Percentiles rank a stretch among this genome's conserved stretches.
Evolutionary conservation across 2,888 invertebrate species (phyloP).

Genomic region (Smittia sp.): DNA sequence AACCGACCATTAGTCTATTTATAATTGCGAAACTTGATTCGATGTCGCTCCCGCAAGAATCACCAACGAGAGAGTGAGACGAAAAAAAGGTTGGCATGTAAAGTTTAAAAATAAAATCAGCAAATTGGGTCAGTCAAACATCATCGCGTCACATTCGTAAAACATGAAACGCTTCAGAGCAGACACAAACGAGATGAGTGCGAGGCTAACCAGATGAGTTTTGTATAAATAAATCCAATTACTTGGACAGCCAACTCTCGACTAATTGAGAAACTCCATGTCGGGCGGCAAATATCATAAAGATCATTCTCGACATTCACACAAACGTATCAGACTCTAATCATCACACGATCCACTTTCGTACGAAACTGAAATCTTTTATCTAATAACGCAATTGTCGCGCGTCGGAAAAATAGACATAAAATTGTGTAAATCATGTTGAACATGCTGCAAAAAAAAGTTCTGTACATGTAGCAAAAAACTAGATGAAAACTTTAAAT

Average conservation of each 20-base stretch:
- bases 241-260: neutral
- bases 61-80: neutral
- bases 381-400: constrained; percentile 13
- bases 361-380: neutral
- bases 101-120: constrained; percentile 23
- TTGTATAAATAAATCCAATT: neutral
- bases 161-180: neutral
- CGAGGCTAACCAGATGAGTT: neutral
- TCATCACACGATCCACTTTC: constrained; percentile 9
- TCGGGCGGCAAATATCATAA: neutral
- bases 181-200: neutral
- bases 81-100: neutral
- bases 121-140: constrained; percentile 21
- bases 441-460: neutral
- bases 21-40: neutral
- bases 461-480: neutral
- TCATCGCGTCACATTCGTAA: constrained; percentile 20
- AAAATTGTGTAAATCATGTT: neutral
- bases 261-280: neutral
- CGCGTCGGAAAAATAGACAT: neutral
- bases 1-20: constrained; percentile 11
- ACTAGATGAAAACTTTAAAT: neutral
- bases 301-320: neutral
- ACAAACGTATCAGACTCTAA: neutral
- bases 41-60: neutral